Evolutionary conservation across 92 coral and sea anemone species (phyloP), one percentile per base, ranked within the genome.

Genomic region (Heteractis magnifica): DNA sequence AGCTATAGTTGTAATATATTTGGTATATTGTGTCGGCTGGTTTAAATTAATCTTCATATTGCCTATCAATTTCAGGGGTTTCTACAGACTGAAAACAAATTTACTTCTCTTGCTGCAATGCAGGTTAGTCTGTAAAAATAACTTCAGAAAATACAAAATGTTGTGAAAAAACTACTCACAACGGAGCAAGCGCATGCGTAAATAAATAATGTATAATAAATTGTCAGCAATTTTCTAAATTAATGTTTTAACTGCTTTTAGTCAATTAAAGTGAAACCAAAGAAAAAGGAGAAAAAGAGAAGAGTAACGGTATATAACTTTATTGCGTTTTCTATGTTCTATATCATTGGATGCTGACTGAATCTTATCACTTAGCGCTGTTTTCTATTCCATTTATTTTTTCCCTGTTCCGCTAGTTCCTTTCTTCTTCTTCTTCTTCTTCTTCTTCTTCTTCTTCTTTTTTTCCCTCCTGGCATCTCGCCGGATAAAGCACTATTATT

Each of bases 261-360:
- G 97, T 90, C 97, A 10, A 89, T 88, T 79, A 93, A 82, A 74
- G 91, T 91, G 13, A 93, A 91, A 51, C 91, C 85, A 19, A 87
- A 85, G 83, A 93, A 87, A 79, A 91, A 81, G 82, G 94, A 89
- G n/a, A 90, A 62, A 82, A 86, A 91, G 26, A 89, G 88, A 81
- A 87, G 89, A 64, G 83, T 55, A 49, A 81, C 56, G 91, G 94
- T 91, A 75, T 16, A 79, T 44, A 20, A 49, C n/a, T 21, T 51
- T 3, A 2, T 34, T 9, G 26, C 13, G 9, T 49, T 51, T 1
- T 3, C 18, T 10, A 13, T 56, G 14, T 80, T 16, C 18, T 64
- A 8, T 62, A 15, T 11, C 21, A 21, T 5, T 56, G 20, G 16
- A 48, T 76, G 52, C 20, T 13, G 13, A 19, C n/a, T 34, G 12